These are phyloP conservation scores for Antennarius maculatus DNA, from an alignment of 2,797 vertebrate genomes.

Conservation along the genomic window DNA sequence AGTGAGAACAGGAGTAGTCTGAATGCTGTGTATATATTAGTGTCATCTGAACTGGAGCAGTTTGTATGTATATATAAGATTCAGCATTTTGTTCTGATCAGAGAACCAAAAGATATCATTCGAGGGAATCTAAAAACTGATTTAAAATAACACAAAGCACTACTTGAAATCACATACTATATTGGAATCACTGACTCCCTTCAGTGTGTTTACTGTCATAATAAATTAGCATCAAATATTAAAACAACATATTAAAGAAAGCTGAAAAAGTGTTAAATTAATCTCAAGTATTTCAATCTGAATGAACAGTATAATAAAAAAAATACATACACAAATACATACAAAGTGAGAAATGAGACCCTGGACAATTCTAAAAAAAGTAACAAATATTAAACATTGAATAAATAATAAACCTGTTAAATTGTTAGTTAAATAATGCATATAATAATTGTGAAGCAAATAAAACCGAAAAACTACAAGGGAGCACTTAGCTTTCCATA, in stretches of 20 bases:
- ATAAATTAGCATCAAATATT: too few species aligned
- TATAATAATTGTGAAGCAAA: background rate
- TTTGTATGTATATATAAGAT: constrained; percentile 18
- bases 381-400: too few species aligned
- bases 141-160: constrained; percentile 1
- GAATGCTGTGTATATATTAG: constrained; percentile 14
- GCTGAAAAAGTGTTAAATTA: background rate
- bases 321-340: background rate
- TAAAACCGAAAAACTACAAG: constrained; percentile 3
- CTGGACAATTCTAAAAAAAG: too few species aligned
- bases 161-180: constrained; percentile 5
- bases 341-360: background rate
- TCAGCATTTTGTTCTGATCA: constrained; percentile 5
- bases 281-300: background rate
- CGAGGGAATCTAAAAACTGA: constrained; percentile 8
- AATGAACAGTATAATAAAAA: background rate
- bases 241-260: background rate
- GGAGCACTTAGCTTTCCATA: constrained; percentile 8
- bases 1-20: background rate
- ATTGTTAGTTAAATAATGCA: background rate
- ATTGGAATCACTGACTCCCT: background rate
- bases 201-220: too few species aligned
- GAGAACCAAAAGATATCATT: constrained; percentile 18
- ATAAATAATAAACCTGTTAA: too few species aligned
- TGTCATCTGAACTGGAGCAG: constrained; percentile 3